Percentiles rank a stretch among this genome's conserved stretches.
Conservation (phyloP, 2,888 invertebrate species). For the Panopea generosa region DNA sequence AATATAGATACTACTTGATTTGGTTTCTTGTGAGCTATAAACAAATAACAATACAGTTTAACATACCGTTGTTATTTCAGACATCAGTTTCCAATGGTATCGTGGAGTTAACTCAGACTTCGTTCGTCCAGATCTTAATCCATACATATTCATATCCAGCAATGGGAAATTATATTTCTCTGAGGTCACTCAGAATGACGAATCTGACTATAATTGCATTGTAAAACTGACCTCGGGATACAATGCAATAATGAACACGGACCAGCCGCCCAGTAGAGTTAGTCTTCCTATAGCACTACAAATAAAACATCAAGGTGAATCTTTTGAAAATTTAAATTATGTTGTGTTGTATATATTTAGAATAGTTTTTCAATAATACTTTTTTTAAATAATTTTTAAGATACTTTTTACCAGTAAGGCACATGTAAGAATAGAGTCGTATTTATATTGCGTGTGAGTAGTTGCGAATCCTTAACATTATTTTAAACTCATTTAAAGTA, state of each 20-base stretch:
- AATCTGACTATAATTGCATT: conserved; percentile 77
- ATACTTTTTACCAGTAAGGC: too few species aligned
- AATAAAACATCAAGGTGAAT: conserved; percentile 74
- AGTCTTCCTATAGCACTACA: conserved; percentile 74
- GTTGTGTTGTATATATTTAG: not conserved
- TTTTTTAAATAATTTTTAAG: too few species aligned
- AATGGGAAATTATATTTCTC: conserved; percentile 98
- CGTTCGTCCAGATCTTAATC: conserved; percentile 95
- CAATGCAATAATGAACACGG: conserved; percentile 70
- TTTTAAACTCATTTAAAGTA: too few species aligned
- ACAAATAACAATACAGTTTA: too few species aligned
- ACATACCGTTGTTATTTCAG: too few species aligned
- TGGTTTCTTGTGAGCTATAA: too few species aligned
- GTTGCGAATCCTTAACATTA: too few species aligned
- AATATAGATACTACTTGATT: too few species aligned
- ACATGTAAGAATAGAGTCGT: too few species aligned
- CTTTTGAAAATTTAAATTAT: too few species aligned
- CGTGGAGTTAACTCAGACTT: conserved; percentile 93
- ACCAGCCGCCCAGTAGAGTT: conserved; percentile 69
- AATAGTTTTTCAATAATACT: too few species aligned
- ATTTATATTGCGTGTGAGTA: too few species aligned
- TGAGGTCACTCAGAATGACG: conserved; percentile 92
- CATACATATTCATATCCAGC: conserved; percentile 93
- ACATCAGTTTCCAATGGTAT: conserved; percentile 92
- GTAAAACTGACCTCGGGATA: conserved; percentile 72